phyloP scores from a whole-genome alignment of 2,888 invertebrate species.

The Matsumyia berberina region DNA sequence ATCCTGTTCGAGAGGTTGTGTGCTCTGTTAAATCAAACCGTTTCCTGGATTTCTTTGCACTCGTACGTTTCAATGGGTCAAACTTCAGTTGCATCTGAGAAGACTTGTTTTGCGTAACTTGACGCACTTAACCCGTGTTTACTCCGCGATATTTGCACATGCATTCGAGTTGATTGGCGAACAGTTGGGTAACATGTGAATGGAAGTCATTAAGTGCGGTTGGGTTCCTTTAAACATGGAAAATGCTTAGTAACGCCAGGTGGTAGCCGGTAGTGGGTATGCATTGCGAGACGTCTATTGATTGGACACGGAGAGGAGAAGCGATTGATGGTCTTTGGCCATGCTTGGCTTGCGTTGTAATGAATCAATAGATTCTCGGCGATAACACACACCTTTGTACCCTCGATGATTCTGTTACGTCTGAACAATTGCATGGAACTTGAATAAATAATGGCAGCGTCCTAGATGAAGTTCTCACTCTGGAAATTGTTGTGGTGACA shows the following conservation, averaged over 20 bases:
- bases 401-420: too few species aligned
- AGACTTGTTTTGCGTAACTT: background rate
- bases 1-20: background rate
- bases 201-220: background rate
- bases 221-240: background rate
- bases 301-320: background rate
- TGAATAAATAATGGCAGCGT: too few species aligned
- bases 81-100: background rate
- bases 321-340: background rate
- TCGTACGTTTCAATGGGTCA: background rate
- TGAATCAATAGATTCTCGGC: too few species aligned
- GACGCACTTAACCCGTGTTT: background rate
- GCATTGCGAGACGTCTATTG: background rate
- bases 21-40: too few species aligned
- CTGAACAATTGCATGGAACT: too few species aligned
- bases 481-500: too few species aligned
- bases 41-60: background rate
- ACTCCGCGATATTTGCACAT: background rate
- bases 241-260: background rate
- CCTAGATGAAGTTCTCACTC: too few species aligned
- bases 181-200: conserved; percentile 5
- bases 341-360: too few species aligned
- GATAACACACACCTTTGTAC: too few species aligned
- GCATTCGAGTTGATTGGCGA: conserved; percentile 22
- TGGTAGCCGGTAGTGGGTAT: background rate